Conservation (phyloP, 2,888 invertebrate species). For the Aphrophora alni region DNA sequence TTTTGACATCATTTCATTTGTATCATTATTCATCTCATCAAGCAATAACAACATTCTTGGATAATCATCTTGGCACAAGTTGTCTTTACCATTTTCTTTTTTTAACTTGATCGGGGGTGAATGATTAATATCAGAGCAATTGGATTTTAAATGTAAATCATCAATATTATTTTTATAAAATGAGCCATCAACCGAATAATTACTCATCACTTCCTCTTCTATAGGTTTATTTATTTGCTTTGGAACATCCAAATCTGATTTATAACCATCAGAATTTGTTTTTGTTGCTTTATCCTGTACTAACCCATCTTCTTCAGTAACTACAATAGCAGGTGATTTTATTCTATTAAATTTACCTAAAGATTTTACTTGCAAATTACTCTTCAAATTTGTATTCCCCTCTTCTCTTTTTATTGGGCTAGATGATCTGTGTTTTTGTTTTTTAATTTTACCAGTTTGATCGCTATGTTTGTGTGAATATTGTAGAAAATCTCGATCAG, state of each 20-base stretch:
- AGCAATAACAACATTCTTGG: neutral
- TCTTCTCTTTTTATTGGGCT: neutral
- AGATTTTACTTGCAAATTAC: neutral
- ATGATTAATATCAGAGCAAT: neutral
- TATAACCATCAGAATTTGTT: neutral
- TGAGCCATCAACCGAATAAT: neutral
- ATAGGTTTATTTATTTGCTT: neutral
- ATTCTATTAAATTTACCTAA: neutral
- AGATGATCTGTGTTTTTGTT: neutral
- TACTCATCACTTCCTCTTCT: neutral
- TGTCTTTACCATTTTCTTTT: neutral
- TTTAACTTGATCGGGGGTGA: neutral
- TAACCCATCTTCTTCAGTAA: neutral
- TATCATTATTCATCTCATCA: neutral
- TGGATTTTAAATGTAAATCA: neutral
- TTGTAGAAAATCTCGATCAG: neutral
- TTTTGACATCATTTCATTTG: no score
- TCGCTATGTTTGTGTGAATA: neutral
- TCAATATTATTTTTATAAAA: neutral
- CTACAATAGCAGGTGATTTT: neutral
- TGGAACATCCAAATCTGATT: neutral
- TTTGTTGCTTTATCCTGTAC: neutral
- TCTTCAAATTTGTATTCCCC: neutral
- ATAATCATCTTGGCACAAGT: neutral
- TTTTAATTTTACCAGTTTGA: conserved; percentile 4